phyloP scores from a whole-genome alignment of 2,113 vertebrate genomes.

The Miniopterus natalensis region DNA sequence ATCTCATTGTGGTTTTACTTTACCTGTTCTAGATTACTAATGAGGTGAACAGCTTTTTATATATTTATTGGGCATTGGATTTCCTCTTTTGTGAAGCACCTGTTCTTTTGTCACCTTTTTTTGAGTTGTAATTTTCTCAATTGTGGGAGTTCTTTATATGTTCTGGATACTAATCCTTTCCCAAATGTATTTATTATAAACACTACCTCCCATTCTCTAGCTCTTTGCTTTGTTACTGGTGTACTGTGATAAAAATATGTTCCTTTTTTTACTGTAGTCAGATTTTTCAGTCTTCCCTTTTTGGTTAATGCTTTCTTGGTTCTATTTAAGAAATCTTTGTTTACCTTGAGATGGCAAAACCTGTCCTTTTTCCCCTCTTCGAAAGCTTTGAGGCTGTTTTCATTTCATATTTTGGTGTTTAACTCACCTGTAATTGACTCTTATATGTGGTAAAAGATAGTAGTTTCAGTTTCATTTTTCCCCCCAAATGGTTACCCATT shows the following conservation, averaged over 20 bases:
- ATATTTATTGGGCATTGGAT: background rate
- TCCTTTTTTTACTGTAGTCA: conserved; percentile 49
- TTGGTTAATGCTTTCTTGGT: conserved; percentile 2
- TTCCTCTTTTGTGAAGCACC: background rate
- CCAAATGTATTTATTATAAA: background rate
- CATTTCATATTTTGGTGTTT: background rate
- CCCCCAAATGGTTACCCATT: background rate
- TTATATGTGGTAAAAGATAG: background rate
- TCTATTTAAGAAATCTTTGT: conserved; percentile 15
- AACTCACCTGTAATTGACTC: background rate
- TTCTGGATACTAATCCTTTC: conserved; percentile 2
- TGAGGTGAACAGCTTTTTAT: background rate
- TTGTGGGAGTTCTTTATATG: conserved; percentile 19
- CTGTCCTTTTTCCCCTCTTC: background rate
- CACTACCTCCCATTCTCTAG: background rate
- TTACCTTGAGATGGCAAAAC: conserved; percentile 1
- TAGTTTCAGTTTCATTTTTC: background rate
- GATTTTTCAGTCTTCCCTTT: background rate
- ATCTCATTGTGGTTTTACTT: background rate
- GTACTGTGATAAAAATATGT: background rate
- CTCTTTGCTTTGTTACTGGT: conserved; percentile 9
- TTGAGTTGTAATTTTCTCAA: conserved; percentile 26
- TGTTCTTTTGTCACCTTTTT: conserved; percentile 31
- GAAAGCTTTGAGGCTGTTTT: background rate
- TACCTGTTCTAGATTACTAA: background rate